Evolutionary conservation across 2,797 vertebrate species (phyloP), one percentile per base, ranked within the genome.

Genomic region (Poecilia picta): DNA sequence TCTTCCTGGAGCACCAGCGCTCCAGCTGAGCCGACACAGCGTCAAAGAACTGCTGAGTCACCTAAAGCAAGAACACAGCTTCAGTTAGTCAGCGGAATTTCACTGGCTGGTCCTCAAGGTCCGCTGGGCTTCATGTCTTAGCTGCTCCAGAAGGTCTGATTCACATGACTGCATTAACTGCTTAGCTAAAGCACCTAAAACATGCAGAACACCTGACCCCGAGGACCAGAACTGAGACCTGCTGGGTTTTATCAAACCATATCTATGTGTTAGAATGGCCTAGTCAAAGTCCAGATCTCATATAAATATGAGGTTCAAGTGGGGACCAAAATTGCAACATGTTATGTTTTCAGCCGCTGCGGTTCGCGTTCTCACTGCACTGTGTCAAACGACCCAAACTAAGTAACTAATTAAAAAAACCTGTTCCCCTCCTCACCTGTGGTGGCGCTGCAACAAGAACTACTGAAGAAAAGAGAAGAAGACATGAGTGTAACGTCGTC

Each of bases 31-130:
- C 91, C 6, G 97, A 97, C 39, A 98, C 96, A 0, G 96, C 96
- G 89, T 98, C 97, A n/a, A 98, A 98, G 91, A 98, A 98, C 75
- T 95, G 96, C 91, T 97, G 97, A 0, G 97, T 97, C 64, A 91
- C 91, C 91, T 93, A 55, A 3, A 45, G 16, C 2, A 20, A n/a
- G 20, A 4, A 2, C 41, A 83, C 31, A 66, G 36, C 28, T 43
- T 45, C 31, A 75, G 2, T n/a, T 25, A 36, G 25, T 39, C 28
- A 25, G 23, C 20, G 49, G 53, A 66, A 39, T 36, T 13, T 39
- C 20, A n/a, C 11, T 55, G 11, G n/a, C 12, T 28, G 8, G 20
- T 68, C 20, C 18, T 68, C 3, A 41, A 41, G 10, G 64, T 11
- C 8, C 5, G 7, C 4, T 11, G 20, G 25, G 4, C 20, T 23